Evolutionary conservation across 1,140 invertebrate genomes (phyloP).

Genomic region (Tenebrio molitor): DNA sequence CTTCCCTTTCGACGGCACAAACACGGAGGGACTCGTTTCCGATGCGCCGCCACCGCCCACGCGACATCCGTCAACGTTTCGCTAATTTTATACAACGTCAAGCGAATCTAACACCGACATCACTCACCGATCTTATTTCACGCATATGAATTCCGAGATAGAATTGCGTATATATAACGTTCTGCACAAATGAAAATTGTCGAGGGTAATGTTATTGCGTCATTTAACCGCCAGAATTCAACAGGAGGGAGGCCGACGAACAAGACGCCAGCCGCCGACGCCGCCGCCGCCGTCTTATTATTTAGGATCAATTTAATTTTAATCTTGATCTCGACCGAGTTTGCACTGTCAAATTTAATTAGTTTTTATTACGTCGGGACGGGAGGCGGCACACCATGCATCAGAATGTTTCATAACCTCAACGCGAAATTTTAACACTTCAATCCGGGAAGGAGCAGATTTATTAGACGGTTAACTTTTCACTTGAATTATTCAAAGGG

Average conservation of each 20-base stretch:
- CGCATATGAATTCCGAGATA: constrained; percentile 36
- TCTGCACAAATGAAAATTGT: constrained; percentile 6
- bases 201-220: constrained; percentile 21
- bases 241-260: not conserved
- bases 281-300: not conserved
- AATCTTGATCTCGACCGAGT: constrained; percentile 2
- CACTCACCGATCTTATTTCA: constrained; percentile 27
- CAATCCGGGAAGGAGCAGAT: constrained; percentile 15
- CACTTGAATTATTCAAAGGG: constrained; percentile 39
- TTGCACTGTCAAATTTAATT: constrained; percentile 16
- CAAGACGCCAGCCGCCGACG: too few species aligned
- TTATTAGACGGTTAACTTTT: constrained; percentile 25
- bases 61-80: constrained; percentile 1
- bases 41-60: not conserved
- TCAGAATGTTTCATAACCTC: constrained; percentile 8
- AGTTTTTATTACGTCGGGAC: constrained; percentile 19
- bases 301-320: constrained; percentile 29
- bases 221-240: constrained; percentile 1
- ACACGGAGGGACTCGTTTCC: not conserved
- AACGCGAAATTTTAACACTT: constrained; percentile 24
- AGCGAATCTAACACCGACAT: constrained; percentile 19
- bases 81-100: constrained; percentile 28
- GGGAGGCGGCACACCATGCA: not conserved
- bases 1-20: not conserved
- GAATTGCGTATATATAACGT: constrained; percentile 35